phyloP scores from a whole-genome alignment of 2,113 vertebrate genomes.

The Ochotona princeps region DNA sequence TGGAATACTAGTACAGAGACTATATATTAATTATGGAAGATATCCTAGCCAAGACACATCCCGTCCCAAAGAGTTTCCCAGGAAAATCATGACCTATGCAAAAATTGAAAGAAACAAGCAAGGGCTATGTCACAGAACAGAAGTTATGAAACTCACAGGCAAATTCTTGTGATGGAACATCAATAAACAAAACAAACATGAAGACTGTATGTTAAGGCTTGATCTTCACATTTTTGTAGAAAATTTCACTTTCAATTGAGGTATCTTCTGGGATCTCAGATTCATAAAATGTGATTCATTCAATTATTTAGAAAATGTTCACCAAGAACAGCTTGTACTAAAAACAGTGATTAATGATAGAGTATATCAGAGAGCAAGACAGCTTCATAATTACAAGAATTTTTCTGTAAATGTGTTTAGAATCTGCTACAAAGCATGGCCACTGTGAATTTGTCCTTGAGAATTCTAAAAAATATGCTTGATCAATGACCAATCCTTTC shows the following conservation, averaged over 20 bases:
- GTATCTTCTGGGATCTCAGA: neutral
- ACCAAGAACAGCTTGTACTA: constrained; percentile 9
- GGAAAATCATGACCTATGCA: constrained; percentile 27
- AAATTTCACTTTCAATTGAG: constrained; percentile 36
- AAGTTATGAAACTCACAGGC: neutral
- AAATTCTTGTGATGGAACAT: constrained; percentile 40
- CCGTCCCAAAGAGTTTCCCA: neutral
- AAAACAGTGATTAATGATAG: constrained; percentile 33
- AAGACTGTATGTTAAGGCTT: constrained; percentile 16
- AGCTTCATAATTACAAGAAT: neutral
- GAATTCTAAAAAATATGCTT: neutral
- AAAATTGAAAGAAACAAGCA: neutral
- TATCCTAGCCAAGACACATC: neutral
- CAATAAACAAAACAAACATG: constrained; percentile 49
- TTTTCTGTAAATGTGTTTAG: neutral
- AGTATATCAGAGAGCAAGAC: neutral
- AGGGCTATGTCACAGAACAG: neutral
- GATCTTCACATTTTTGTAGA: constrained; percentile 45
- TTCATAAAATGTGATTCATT: constrained; percentile 1
- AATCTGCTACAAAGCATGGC: neutral
- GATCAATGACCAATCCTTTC: neutral
- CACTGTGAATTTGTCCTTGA: neutral
- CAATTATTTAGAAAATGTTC: constrained; percentile 48
- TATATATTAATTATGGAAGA: neutral
- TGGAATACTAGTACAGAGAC: neutral